Evolutionary conservation across 2,888 invertebrate species (phyloP).

Genomic region (Empis stercorea): DNA sequence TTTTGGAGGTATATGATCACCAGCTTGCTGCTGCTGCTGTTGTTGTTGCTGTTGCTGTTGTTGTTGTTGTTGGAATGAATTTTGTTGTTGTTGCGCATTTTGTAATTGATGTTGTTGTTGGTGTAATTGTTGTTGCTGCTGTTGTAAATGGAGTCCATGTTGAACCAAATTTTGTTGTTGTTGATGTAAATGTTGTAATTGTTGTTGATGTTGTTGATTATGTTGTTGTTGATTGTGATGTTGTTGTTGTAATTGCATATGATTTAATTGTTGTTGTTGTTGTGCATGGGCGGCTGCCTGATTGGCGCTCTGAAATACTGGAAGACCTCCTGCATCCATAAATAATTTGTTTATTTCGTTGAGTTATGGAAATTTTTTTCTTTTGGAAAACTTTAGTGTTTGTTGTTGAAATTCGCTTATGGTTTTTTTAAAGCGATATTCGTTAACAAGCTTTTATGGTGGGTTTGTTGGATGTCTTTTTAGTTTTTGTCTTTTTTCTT

Average conservation of each 20-base stretch:
- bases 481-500: background rate
- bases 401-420: background rate
- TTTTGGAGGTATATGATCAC: slow-evolving; percentile 62
- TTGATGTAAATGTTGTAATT: slow-evolving; percentile 37
- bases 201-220: slow-evolving; percentile 45
- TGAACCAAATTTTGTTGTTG: slow-evolving; percentile 21
- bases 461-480: slow-evolving; percentile 1
- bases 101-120: slow-evolving; percentile 15
- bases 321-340: slow-evolving; percentile 39
- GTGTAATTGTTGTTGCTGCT: slow-evolving; percentile 17
- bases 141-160: slow-evolving; percentile 13
- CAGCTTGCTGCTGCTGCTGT: slow-evolving; percentile 21
- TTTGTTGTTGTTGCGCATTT: slow-evolving; percentile 18
- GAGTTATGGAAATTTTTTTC: slow-evolving; percentile 4
- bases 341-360: slow-evolving; percentile 28
- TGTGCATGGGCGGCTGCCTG: slow-evolving; percentile 33
- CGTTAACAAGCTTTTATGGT: too few species aligned
- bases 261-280: slow-evolving; percentile 30
- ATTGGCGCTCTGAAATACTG: slow-evolving; percentile 38
- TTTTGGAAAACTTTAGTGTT: background rate
- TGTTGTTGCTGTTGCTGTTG: slow-evolving; percentile 22
- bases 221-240: slow-evolving; percentile 35
- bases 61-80: slow-evolving; percentile 17
- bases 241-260: slow-evolving; percentile 19
- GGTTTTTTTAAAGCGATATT: too few species aligned